These are phyloP conservation scores for Calcarius ornatus DNA, from an alignment of 2,113 vertebrate species.

Conservation along the genomic window DNA sequence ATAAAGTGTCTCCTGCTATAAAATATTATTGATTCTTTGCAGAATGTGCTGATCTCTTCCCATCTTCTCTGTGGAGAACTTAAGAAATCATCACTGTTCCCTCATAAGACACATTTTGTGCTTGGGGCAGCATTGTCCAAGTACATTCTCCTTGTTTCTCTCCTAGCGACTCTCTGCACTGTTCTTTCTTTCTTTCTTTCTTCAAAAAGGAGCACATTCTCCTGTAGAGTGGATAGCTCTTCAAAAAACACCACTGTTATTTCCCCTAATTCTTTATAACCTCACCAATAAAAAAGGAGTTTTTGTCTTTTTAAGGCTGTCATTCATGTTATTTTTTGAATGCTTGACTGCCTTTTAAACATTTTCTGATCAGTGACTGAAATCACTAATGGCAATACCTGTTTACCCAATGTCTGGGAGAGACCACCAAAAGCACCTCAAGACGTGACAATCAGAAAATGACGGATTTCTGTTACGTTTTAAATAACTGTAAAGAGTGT, in stretches of 20 bases:
- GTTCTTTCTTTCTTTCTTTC: not conserved
- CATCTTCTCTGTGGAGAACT: fast-evolving
- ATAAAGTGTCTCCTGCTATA: not conserved
- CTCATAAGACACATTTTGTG: not conserved
- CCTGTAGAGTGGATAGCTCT: not conserved
- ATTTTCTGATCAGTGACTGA: not conserved
- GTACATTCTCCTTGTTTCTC: not conserved
- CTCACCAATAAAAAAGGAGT: not conserved
- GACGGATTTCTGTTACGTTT: not conserved
- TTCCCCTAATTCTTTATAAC: not conserved
- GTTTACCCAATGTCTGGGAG: not conserved
- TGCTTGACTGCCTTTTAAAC: not conserved
- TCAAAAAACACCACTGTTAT: not conserved
- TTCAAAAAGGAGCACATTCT: not conserved
- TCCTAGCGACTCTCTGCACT: fast-evolving
- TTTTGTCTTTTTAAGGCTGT: not conserved
- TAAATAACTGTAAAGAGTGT: not conserved
- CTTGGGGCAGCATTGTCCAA: not conserved
- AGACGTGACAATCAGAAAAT: not conserved
- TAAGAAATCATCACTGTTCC: not conserved
- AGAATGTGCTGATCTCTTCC: not conserved
- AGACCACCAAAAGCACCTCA: not conserved
- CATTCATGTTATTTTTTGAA: not conserved
- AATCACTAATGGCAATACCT: not conserved
- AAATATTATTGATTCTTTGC: not conserved